phyloP scores from a whole-genome alignment of 2,888 invertebrate genomes.

The Nesidiocoris tenuis region DNA sequence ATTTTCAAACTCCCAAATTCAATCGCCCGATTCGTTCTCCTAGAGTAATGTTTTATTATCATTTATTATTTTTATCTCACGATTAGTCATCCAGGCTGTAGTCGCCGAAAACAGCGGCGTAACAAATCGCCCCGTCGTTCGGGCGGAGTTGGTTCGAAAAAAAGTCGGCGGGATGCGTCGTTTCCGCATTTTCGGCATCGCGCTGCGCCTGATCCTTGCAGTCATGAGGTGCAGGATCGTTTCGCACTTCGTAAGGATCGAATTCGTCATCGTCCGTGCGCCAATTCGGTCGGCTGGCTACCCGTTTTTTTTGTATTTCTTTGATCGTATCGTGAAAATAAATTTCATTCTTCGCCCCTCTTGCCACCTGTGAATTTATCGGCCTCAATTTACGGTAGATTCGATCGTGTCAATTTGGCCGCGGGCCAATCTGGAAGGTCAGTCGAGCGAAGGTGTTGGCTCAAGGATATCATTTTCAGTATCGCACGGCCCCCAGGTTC shows the following conservation, averaged over 20 bases:
- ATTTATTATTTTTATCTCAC: not conserved
- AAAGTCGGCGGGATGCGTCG: not conserved
- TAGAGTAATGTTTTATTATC: not conserved
- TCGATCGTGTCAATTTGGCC: too few species aligned
- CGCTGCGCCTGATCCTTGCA: not conserved
- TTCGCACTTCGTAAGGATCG: not conserved
- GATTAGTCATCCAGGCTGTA: not conserved
- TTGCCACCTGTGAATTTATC: not conserved
- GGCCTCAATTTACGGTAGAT: too few species aligned
- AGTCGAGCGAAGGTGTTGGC: too few species aligned
- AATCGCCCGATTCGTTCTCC: not conserved
- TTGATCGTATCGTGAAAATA: conserved; percentile 31
- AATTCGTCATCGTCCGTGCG: conserved; percentile 14
- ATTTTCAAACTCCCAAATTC: too few species aligned
- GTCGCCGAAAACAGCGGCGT: conserved; percentile 29
- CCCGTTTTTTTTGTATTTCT: not conserved
- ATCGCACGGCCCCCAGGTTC: too few species aligned
- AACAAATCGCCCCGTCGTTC: conserved; percentile 8
- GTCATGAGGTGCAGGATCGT: not conserved
- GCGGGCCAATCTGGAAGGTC: too few species aligned
- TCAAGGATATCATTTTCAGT: too few species aligned
- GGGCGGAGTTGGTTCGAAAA: conserved; percentile 10
- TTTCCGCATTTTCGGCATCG: not conserved
- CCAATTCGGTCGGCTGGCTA: not conserved
- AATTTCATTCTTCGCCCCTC: conserved; percentile 25